Evolutionary conservation across 2,113 vertebrate genomes (phyloP).

Genomic region (Micromys minutus): DNA sequence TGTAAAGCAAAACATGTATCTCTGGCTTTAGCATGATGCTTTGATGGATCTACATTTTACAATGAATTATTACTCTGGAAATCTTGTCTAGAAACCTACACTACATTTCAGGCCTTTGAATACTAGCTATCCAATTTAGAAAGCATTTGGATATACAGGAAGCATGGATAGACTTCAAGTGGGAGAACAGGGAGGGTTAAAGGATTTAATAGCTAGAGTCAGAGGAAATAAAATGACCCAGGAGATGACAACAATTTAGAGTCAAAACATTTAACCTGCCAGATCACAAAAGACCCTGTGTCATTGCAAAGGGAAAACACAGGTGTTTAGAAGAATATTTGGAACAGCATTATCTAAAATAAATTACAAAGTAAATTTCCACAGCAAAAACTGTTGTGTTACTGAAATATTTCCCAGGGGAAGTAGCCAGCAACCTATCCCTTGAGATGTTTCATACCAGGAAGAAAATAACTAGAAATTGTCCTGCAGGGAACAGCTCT

Average conservation of each 20-base stretch:
- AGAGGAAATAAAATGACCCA: constrained; percentile 44
- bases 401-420: constrained; percentile 63
- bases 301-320: background rate
- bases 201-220: constrained; percentile 50
- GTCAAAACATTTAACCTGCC: background rate
- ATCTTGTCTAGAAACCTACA: background rate
- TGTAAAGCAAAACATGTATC: background rate
- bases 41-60: background rate
- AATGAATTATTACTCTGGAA: background rate
- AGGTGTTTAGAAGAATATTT: constrained; percentile 25
- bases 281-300: background rate
- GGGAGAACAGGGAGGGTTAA: constrained; percentile 34
- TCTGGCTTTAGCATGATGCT: background rate
- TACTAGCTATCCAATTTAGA: constrained; percentile 53
- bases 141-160: constrained; percentile 37
- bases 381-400: constrained; percentile 42
- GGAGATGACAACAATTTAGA: background rate
- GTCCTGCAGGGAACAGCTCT: constrained; percentile 71
- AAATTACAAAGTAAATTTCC: constrained; percentile 49
- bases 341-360: constrained; percentile 22
- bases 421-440: constrained; percentile 62
- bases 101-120: background rate
- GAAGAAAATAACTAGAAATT: constrained; percentile 71
- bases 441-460: constrained; percentile 62
- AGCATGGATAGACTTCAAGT: constrained; percentile 53